These are phyloP conservation scores for Delphinus delphis DNA, from an alignment of 2,113 vertebrate genomes.

Conservation along the genomic window DNA sequence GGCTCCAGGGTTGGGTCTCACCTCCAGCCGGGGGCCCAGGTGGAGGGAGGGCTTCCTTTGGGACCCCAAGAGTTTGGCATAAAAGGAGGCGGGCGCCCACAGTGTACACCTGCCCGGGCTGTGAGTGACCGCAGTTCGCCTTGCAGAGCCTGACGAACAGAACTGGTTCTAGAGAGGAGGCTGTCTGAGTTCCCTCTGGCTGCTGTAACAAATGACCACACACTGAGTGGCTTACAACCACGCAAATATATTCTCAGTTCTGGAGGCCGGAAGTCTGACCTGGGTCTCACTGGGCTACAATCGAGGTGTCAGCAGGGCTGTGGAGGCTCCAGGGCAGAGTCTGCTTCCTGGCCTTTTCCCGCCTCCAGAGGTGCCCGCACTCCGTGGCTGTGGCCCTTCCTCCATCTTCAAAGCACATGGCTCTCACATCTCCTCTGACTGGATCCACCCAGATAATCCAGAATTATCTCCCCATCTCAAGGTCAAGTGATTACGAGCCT, in stretches of 20 bases:
- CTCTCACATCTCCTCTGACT: background rate
- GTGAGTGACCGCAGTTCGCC: background rate
- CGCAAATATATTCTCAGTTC: no score
- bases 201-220: background rate
- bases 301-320: background rate
- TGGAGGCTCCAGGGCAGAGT: background rate
- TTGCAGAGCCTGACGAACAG: background rate
- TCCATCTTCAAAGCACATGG: background rate
- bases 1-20: background rate
- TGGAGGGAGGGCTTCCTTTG: background rate
- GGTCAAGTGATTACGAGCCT: background rate
- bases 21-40: background rate
- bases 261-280: background rate
- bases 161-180: background rate
- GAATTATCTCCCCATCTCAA: background rate
- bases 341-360: background rate
- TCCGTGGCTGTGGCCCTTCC: background rate
- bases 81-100: no score
- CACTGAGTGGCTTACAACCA: background rate
- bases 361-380: fast-evolving
- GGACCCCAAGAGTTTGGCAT: background rate
- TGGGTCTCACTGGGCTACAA: background rate
- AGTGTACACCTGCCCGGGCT: fast-evolving
- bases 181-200: fast-evolving
- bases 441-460: background rate